Conservation (phyloP, 1,140 invertebrate genomes). For the Cherax quadricarinatus region DNA sequence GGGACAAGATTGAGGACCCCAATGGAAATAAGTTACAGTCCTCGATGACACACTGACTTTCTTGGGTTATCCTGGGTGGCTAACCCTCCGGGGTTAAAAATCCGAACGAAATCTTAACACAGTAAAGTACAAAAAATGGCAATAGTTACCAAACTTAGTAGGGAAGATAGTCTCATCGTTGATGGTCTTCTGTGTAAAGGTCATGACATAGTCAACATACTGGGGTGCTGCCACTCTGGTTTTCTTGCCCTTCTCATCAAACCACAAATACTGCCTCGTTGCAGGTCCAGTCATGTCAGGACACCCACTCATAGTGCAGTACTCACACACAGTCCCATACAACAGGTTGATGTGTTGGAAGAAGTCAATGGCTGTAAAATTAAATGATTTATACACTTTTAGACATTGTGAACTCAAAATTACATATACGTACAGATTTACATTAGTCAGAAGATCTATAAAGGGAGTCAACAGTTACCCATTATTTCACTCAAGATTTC, state of each 20-base stretch:
- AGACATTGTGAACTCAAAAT: no score
- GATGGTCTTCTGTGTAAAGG: conserved; percentile 97
- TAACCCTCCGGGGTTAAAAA: no score
- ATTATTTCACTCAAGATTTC: no score
- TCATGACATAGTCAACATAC: conserved; percentile 99
- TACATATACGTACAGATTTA: no score
- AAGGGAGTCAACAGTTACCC: no score
- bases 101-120: no score
- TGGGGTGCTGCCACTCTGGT: conserved; percentile 96
- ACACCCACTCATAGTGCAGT: conserved; percentile 95
- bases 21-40: no score
- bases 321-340: conserved; percentile 98
- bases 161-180: conserved; percentile 98
- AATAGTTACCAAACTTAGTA: conserved; percentile 94
- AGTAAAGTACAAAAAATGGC: not conserved
- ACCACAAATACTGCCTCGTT: conserved; percentile 93
- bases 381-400: no score
- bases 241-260: conserved; percentile 99
- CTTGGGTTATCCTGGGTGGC: no score
- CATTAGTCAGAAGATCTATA: no score
- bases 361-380: conserved; percentile 92
- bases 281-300: conserved; percentile 94
- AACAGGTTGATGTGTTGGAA: conserved; percentile 99
- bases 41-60: no score
- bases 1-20: no score